Evolutionary conservation across 2,888 invertebrate species (phyloP), one percentile per base, ranked within the genome.

Genomic region (Drosophila vallismaia): DNA sequence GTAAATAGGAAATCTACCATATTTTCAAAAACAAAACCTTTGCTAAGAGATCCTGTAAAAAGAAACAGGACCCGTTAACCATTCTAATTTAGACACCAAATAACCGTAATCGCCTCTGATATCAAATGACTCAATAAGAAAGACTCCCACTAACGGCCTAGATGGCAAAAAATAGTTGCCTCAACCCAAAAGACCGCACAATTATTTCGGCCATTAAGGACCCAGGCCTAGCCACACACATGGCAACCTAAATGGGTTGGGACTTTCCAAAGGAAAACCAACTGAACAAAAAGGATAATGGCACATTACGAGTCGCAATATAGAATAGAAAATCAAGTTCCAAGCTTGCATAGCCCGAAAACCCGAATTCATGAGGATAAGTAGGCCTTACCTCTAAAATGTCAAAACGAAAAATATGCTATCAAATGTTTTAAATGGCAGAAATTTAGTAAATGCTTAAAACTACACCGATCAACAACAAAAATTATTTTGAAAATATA

Each of bases 51-150:
- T 40, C 40, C 12, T 40, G 7, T 14, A 40, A 29, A 12, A 3
- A 7, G 28, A 28, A n/a, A 26, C 38, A 6, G 24, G 3, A 1
- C 28, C 14, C 28, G 4, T 5, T 5, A 28, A n/a, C 19, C 45
- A 14, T 46, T 24, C 46, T 63, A 62, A 60, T 60, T 62, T 63
- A 63, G 46, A 60, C 60, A 63, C 63, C 63, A 62, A 60, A 60
- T 60, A 60, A 60, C 46, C 36, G 10, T 60, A 62, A 60, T 63
- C 46, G 46, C 29, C 60, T 40, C n/a, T 60, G 60, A 60, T 63
- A 63, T 60, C 46, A 63, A 60, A 62, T 46, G 60, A 31, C 60
- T 40, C n/a, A 46, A 62, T 63, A 19, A 31, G 29, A 59, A 12
- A 28, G 10, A 4, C 46, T 46, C 29, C 28, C 10, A 28, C 28